phyloP scores from a whole-genome alignment of 2,113 vertebrate species.

The Neolamprologus toae region DNA sequence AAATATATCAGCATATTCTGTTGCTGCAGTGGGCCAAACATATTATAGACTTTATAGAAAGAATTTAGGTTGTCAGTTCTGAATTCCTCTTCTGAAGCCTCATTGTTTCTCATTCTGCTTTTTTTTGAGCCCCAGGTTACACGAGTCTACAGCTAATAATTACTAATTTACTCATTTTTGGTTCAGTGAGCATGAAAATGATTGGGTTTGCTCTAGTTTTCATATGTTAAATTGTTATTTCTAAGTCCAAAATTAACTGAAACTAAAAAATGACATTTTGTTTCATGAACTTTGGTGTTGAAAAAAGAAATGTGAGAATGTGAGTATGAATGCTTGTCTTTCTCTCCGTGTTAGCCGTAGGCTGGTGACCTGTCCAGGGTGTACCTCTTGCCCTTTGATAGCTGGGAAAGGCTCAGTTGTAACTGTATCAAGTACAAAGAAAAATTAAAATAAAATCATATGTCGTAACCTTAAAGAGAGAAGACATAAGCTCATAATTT shows the following conservation, averaged over 20 bases:
- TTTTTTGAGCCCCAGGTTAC: background rate
- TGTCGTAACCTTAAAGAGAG: background rate
- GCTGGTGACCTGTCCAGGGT: background rate
- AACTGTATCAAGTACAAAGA: background rate
- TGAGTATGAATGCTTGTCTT: background rate
- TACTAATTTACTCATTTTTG: background rate
- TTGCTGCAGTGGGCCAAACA: background rate
- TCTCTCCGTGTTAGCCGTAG: background rate
- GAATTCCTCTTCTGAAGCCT: background rate
- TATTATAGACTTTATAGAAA: background rate
- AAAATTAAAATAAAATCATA: background rate
- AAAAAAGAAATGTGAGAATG: background rate
- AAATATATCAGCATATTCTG: background rate
- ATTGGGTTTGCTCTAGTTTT: background rate
- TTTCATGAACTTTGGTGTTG: background rate
- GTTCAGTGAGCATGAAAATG: background rate
- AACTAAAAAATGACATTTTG: background rate
- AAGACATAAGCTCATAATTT: background rate
- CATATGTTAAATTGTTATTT: background rate
- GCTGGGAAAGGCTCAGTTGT: background rate
- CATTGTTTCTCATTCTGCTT: background rate
- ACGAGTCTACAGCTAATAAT: background rate
- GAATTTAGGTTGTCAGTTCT: background rate
- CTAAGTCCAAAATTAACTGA: background rate
- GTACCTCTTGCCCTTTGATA: background rate